Evolutionary conservation across 2,888 invertebrate genomes (phyloP), one percentile per base, ranked within the genome.

Genomic region (Auanema sp.): DNA sequence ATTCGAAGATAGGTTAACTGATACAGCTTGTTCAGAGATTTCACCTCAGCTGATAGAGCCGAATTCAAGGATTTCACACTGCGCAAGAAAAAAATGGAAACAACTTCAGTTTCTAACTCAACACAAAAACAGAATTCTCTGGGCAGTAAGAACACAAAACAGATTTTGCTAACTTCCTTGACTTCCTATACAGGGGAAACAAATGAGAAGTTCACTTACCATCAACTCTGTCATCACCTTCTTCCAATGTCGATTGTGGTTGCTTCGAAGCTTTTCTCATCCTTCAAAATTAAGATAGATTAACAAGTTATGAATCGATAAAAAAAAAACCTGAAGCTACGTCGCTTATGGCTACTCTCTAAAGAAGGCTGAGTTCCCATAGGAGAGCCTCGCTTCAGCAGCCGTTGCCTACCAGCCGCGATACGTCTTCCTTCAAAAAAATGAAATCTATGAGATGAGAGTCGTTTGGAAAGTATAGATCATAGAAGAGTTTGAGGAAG

Each of bases 371-470:
- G 70, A 14, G 57, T 60, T 11, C 75, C 75, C 58, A 78, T 76
- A 6, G 83, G 79, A 8, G 79, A 71, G 1, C 80, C 80, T 43
- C 80, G 59, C 65, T 83, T 83, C 58, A 84, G 57, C 49, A 84
- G 69, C 49, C 82, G 66, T 57, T 84, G 83, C 47, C 83, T 66
- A 14, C 83, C 83, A 21, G 80, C 79, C 0, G 83, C 80, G 53
- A 83, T 66, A 24, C 83, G 67, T 23, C 83, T 75, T 6, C 76
- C 83, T 33, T 33, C 33, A 33, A 33, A 70, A 63, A 71, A 71
- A 68, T 18, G 24, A 24, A 23, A 24, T 24, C 18, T 24, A 16
- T 21, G 49, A 21, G 49, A 21, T 47, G 16, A 47, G 49, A 21
- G 49, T 47, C 21, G 8, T 8, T 5, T 5, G 33, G 33, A 33